Base-by-base conservation (phyloP, 2,888 invertebrate species). In the Maniola hyperantus region DNA sequence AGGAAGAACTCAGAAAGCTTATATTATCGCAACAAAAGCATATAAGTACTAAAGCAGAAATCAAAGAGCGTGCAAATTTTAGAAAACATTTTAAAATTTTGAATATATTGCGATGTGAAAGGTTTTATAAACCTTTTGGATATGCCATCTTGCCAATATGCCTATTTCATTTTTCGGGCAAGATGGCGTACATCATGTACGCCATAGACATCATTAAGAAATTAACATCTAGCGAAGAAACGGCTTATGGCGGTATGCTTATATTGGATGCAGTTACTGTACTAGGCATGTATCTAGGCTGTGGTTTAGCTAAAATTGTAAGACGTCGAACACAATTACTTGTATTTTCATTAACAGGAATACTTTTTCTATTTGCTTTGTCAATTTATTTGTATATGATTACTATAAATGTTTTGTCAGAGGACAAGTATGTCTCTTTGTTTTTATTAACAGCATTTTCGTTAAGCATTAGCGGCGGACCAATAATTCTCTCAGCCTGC, bases 241-340 rank as follows among this genome's bases (percentile, higher is more conserved):
- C 26, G 4, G 70, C 70, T 0, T 71, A 68, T 34, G 36, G 42
- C 1, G 58, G 58, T 1, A 71, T 71, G 70, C 57, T 71, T 26
- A 44, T 64, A 20, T 55, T 71, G 26, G 70, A 71, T 10, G 68
- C 39, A 11, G 60, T 73, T 0, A 71, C 76, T 33, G 71, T 77
- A 8, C 6, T 75, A 0, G 76, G 80, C 57, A 79, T 80, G 79
- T 82, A 82, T 54, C 8, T 74, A 0, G 76, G 75, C 0, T 71
- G 73, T 64, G 15, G 65, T 7, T n/a, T 74, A 7, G 64, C 76
- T 0, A 80, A 71, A 68, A 53, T 64, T 11, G 36, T 78, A 0
- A 79, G 72, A 68, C 73, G 78, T 61, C 73, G 82, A 20, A 68
- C 73, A 10, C 70, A 79, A 15, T 68, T 83, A 5, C 50, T 82